phyloP scores from a whole-genome alignment of 2,113 vertebrate species.

The Leucoraja erinaceus region DNA sequence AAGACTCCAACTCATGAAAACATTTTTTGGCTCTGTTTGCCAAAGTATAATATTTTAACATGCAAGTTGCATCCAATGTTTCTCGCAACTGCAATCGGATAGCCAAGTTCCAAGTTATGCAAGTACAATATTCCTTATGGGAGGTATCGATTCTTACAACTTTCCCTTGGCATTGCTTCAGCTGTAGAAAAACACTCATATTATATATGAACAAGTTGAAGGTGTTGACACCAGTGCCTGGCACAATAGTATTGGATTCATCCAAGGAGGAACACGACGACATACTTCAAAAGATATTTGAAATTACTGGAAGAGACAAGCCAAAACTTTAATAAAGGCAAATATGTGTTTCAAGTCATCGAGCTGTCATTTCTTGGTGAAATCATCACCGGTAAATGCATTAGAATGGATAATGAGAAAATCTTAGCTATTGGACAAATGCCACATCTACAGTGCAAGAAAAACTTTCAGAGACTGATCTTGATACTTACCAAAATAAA shows the following conservation, averaged over 20 bases:
- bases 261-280: not conserved
- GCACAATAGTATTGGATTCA: not conserved
- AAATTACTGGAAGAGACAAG: not conserved
- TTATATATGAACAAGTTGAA: not conserved
- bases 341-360: not conserved
- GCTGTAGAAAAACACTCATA: not conserved
- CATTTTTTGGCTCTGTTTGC: not conserved
- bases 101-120: slow-evolving; percentile 34
- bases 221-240: not conserved
- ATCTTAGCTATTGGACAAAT: not conserved
- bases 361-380: not conserved
- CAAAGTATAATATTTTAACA: slow-evolving; percentile 5
- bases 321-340: slow-evolving; percentile 10
- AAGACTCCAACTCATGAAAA: slow-evolving; percentile 19
- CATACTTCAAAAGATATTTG: slow-evolving; percentile 10
- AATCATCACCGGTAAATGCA: not conserved
- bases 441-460: not conserved
- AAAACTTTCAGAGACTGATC: not conserved
- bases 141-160: slow-evolving; percentile 1
- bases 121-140: slow-evolving; percentile 24
- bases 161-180: not conserved
- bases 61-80: not conserved
- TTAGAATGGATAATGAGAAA: not conserved
- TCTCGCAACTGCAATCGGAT: not conserved
- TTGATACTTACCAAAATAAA: not conserved